A percentile compares a stretch with the other conserved stretches of the same genome.
phyloP scores from a whole-genome alignment of 92 coral and sea anemone genomes.

The Montipora capitata region DNA sequence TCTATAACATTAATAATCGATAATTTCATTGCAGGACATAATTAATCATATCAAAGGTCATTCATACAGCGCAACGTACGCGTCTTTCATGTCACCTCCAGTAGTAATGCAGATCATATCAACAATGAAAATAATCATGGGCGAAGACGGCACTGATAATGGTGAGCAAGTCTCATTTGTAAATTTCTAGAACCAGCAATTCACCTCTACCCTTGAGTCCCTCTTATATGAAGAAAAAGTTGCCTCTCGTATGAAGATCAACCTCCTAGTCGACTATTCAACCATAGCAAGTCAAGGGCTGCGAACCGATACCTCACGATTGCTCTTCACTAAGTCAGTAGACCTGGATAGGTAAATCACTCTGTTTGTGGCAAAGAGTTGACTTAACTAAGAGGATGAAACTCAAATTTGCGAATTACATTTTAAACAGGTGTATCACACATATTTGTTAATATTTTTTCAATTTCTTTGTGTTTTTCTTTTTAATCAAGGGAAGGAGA shows the following conservation, averaged over 20 bases:
- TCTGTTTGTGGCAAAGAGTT: too few species aligned
- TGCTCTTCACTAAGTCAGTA: too few species aligned
- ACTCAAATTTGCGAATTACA: background rate
- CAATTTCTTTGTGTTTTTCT: background rate
- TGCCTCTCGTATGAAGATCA: too few species aligned
- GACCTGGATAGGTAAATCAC: too few species aligned
- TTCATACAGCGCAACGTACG: slow-evolving; percentile 98
- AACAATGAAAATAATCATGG: slow-evolving; percentile 91
- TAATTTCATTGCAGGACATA: slow-evolving; percentile 71
- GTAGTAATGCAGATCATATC: slow-evolving; percentile 88
- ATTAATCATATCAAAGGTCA: slow-evolving; percentile 89
- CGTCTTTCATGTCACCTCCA: slow-evolving; percentile 95
- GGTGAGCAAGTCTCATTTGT: slow-evolving; percentile 28
- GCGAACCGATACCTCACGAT: too few species aligned
- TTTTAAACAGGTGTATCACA: background rate
- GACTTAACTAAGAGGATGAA: too few species aligned
- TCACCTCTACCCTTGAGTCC: too few species aligned
- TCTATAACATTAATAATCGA: background rate
- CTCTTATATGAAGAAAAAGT: too few species aligned
- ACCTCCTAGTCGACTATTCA: too few species aligned
- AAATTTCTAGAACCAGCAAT: background rate
- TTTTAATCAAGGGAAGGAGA: slow-evolving; percentile 70
- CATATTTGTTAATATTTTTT: background rate
- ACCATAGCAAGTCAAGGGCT: too few species aligned
- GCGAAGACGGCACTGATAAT: slow-evolving; percentile 92